phyloP scores from a whole-genome alignment of 2,888 invertebrate genomes.

The Morinoia aosen region DNA sequence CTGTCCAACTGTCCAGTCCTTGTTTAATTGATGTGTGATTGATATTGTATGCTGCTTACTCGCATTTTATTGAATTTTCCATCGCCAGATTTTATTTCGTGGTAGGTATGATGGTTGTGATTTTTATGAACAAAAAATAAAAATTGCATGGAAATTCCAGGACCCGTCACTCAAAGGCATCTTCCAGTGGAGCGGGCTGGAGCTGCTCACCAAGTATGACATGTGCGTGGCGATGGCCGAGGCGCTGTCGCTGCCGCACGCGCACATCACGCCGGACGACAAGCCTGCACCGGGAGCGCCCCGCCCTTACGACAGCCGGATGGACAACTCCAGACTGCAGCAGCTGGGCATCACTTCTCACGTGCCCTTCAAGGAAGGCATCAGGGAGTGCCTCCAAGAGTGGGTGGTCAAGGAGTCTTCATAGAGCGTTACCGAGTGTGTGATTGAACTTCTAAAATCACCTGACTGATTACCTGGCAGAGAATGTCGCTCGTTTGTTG shows the following conservation, averaged over 20 bases:
- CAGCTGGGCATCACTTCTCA: constrained; percentile 71
- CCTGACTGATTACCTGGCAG: neutral
- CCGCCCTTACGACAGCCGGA: constrained; percentile 72
- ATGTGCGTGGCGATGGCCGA: constrained; percentile 74
- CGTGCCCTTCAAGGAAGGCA: constrained; percentile 71
- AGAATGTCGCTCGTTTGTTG: neutral
- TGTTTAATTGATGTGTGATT: neutral
- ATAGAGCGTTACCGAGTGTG: neutral
- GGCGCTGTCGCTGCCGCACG: constrained; percentile 71
- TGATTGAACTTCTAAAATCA: neutral
- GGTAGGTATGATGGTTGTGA: neutral
- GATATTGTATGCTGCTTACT: neutral
- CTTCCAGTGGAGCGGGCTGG: constrained; percentile 74
- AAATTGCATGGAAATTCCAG: constrained; percentile 67
- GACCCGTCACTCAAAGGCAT: constrained; percentile 71
- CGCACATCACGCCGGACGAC: constrained; percentile 71
- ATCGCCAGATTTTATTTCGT: neutral
- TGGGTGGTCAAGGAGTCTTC: neutral
- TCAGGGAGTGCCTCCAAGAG: constrained; percentile 67
- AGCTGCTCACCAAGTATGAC: constrained; percentile 74
- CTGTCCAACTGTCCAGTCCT: too few relatives aligned
- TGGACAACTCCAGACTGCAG: constrained; percentile 71
- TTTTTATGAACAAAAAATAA: neutral
- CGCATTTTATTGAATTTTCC: neutral
- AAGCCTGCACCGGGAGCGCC: constrained; percentile 69